Evolutionary conservation across 2,113 vertebrate genomes (phyloP), one percentile per base, ranked within the genome.

Genomic region (Condylura cristata): DNA sequence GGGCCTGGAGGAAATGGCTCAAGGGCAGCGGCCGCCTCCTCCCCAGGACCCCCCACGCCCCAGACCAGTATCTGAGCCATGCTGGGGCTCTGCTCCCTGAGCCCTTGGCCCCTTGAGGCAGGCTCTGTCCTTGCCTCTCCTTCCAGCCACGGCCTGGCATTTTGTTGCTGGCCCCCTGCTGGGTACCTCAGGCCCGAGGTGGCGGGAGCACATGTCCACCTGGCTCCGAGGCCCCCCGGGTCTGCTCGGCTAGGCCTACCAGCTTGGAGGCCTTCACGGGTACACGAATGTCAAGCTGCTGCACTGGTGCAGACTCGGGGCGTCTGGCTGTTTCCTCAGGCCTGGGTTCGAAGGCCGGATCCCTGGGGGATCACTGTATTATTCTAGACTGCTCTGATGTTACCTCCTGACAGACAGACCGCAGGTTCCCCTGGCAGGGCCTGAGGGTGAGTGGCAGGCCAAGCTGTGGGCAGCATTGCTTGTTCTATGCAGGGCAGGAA

Each of bases 281-380:
- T 4, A 3, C 58, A 18, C 51, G 68, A 89, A 11, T n/a, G 0
- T 20, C 3, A 48, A 74, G 63, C 11, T 30, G 44, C 34, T 37
- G 48, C 63, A 16, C 70, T 79, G 17, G 14, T 34, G 6, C 60
- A 32, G 48, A 4, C 0, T 5, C 41, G 18, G n/a, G 6, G 24
- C 18, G 0, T 16, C 30, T 46, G 37, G n/a, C 56, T 66, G 6
- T 68, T 48, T 86, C 68, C 24, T 88, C 26, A 24, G 53, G n/a
- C 9, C 5, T 1, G 0, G 63, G 20, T 9, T 0, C 0, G 13
- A 0, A 18, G 70, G 32, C 46, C 32, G 16, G 28, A 10, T 63
- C 63, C 53, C 32, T 71, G 70, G 8, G 22, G 11, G 39, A 20
- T 24, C 51, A 58, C 68, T 82, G 12, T n/a, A 2, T 83, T 61